Conservation (phyloP, 2,113 vertebrate genomes). For the Corythaixoides concolor region DNA sequence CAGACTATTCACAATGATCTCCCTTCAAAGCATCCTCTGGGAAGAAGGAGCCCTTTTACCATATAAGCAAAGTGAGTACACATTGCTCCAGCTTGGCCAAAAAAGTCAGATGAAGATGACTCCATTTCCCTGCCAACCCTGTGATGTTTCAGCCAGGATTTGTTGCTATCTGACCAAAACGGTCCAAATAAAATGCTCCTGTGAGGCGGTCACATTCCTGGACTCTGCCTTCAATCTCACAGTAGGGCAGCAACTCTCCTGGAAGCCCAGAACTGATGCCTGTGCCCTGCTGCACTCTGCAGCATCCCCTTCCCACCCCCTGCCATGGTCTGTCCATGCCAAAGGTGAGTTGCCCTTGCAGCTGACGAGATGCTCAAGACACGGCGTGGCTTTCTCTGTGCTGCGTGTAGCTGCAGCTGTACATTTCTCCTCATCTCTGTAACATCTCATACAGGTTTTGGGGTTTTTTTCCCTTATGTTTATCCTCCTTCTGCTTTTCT, state of each 20-base stretch:
- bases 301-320: not conserved
- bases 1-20: not conserved
- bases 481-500: not conserved
- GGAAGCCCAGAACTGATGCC: not conserved
- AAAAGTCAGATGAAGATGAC: not conserved
- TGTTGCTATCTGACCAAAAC: not conserved
- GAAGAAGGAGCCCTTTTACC: not conserved
- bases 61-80: not conserved
- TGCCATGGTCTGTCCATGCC: rapidly evolving
- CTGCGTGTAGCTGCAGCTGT: not conserved
- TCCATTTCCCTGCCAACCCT: not conserved
- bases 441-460: not conserved
- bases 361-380: not conserved
- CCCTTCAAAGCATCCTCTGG: not conserved
- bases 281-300: not conserved
- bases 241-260: not conserved
- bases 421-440: not conserved
- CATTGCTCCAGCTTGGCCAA: not conserved
- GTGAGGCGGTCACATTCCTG: not conserved
- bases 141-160: not conserved
- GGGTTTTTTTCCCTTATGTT: not conserved
- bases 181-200: not conserved
- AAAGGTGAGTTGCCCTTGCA: not conserved
- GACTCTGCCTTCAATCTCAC: not conserved
- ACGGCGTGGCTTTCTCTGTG: not conserved